These are phyloP conservation scores for Centropus unirufus DNA, from an alignment of 2,113 vertebrate genomes.

Conservation along the genomic window DNA sequence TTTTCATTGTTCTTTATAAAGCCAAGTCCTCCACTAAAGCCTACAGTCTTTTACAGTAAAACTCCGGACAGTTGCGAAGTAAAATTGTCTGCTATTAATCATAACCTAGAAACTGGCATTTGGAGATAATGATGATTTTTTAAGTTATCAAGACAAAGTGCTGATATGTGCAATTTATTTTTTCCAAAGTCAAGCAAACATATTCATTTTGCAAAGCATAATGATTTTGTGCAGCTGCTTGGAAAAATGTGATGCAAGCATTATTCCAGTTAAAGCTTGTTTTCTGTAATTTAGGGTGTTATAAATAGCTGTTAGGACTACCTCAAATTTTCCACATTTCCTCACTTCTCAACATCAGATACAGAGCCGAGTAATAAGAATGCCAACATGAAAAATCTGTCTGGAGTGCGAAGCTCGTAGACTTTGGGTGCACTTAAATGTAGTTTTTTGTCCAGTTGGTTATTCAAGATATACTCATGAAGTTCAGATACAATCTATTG, in stretches of 20 bases:
- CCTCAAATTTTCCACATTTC: neutral
- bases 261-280: neutral
- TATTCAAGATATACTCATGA: neutral
- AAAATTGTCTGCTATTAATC: neutral
- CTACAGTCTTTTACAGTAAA: neutral
- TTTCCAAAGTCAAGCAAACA: neutral
- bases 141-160: neutral
- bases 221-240: conserved; percentile 34
- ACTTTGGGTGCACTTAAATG: neutral
- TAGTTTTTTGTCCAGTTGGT: neutral
- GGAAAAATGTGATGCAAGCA: conserved; percentile 6
- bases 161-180: neutral
- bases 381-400: neutral
- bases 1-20: neutral
- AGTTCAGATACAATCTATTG: neutral
- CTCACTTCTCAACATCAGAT: neutral
- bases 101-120: neutral
- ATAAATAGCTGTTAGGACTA: neutral
- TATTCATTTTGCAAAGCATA: neutral
- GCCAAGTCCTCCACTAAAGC: neutral
- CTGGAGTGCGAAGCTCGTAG: neutral
- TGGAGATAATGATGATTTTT: neutral
- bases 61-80: rapidly evolving
- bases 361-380: neutral
- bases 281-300: neutral